phyloP scores from a whole-genome alignment of 2,888 invertebrate genomes.

The Elysia crispata region DNA sequence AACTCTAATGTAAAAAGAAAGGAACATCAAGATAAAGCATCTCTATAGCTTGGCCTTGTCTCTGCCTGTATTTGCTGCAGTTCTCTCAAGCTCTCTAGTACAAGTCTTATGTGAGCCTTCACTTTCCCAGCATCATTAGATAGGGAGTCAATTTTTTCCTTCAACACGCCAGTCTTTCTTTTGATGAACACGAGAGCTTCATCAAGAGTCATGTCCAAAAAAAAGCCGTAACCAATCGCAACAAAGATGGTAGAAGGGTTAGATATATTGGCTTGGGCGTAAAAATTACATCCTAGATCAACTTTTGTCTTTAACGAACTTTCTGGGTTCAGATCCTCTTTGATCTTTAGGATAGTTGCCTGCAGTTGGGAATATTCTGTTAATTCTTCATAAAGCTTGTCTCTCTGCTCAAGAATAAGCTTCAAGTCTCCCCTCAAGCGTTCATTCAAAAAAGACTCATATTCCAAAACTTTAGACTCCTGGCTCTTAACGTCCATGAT shows the following conservation, averaged over 20 bases:
- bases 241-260: conserved; percentile 84
- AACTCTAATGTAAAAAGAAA: neutral
- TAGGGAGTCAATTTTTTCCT: conserved; percentile 82
- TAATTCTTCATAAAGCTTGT: conserved; percentile 83
- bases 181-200: conserved; percentile 87
- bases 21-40: conserved; percentile 50
- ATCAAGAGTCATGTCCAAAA: conserved; percentile 84
- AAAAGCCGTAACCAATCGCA: conserved; percentile 87
- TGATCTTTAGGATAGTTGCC: conserved; percentile 82
- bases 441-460: conserved; percentile 88
- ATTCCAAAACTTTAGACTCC: conserved; percentile 79
- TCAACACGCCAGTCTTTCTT: conserved; percentile 83
- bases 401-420: conserved; percentile 79
- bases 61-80: conserved; percentile 59
- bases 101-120: conserved; percentile 88
- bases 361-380: conserved; percentile 86
- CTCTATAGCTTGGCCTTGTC: conserved; percentile 51
- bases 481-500: conserved; percentile 46
- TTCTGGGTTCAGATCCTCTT: conserved; percentile 80
- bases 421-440: conserved; percentile 86
- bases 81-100: conserved; percentile 80
- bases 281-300: conserved; percentile 90
- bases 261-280: conserved; percentile 85
- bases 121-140: conserved; percentile 84
- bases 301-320: conserved; percentile 84